These are phyloP conservation scores for Hirundo rustica DNA, from an alignment of 2,797 vertebrate species.

Conservation along the genomic window DNA sequence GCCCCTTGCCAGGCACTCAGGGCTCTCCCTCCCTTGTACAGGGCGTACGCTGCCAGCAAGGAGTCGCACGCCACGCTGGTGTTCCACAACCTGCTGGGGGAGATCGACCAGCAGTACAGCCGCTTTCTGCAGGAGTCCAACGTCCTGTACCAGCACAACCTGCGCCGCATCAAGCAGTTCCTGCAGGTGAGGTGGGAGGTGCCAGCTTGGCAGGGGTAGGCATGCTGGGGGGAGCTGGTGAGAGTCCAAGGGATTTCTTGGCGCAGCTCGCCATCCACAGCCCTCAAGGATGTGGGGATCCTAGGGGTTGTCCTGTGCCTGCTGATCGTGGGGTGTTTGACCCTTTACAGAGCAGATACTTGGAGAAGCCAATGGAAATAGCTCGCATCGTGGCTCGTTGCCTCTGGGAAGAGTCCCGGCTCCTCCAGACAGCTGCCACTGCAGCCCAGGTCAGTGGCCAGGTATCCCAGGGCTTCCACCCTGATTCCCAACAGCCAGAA, in stretches of 20 bases:
- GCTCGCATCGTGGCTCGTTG: slow-evolving; percentile 96
- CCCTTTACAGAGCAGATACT: slow-evolving; percentile 87
- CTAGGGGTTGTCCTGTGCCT: accelerated
- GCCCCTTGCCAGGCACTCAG: neutral
- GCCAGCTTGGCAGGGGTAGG: neutral
- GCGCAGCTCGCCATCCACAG: accelerated
- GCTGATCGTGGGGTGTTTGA: neutral
- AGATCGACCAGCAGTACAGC: slow-evolving; percentile 99
- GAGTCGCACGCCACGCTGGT: slow-evolving; percentile 96
- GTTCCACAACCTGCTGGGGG: slow-evolving; percentile 97
- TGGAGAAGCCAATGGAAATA: slow-evolving; percentile 98
- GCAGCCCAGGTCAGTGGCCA: slow-evolving; percentile 85
- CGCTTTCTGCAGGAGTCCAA: slow-evolving; percentile 98
- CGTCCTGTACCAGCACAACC: slow-evolving; percentile 97
- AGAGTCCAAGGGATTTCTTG: accelerated
- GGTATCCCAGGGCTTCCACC: neutral
- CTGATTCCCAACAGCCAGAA: neutral
- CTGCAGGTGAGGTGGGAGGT: slow-evolving; percentile 79
- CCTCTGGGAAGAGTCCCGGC: slow-evolving; percentile 94
- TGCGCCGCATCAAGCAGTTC: slow-evolving; percentile 97
- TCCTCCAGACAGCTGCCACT: slow-evolving; percentile 91
- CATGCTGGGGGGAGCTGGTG: neutral
- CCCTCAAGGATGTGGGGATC: neutral
- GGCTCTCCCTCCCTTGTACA: neutral
- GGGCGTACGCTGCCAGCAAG: slow-evolving; percentile 95